phyloP scores from a whole-genome alignment of 1,140 invertebrate species.

The Eumeta japonica region DNA sequence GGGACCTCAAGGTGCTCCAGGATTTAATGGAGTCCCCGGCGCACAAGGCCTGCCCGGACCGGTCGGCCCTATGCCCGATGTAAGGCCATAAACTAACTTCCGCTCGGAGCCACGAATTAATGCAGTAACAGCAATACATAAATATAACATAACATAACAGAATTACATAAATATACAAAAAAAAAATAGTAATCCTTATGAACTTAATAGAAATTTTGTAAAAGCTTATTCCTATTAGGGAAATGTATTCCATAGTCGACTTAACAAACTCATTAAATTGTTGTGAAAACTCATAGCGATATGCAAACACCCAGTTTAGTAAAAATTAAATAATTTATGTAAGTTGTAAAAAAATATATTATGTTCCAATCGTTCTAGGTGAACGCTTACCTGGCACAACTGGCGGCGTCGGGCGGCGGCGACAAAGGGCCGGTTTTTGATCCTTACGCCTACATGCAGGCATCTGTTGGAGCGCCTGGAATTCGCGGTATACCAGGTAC shows the following conservation, averaged over 20 bases:
- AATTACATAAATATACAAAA: too few relatives aligned
- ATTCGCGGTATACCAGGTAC: conserved; percentile 68
- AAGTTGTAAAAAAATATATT: conserved; percentile 7
- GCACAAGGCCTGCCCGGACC: conserved; percentile 68
- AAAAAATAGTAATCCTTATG: too few relatives aligned
- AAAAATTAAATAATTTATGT: neutral
- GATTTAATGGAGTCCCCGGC: conserved; percentile 69
- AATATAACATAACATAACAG: too few relatives aligned
- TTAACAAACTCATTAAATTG: neutral
- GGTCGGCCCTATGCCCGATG: conserved; percentile 73
- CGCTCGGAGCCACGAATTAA: neutral
- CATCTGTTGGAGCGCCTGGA: conserved; percentile 73
- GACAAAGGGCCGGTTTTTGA: conserved; percentile 74
- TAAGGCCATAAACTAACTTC: conserved; percentile 40
- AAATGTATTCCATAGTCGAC: too few relatives aligned
- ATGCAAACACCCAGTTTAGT: neutral
- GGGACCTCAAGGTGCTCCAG: conserved; percentile 65
- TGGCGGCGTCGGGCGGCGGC: conserved; percentile 61
- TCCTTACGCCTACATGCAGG: conserved; percentile 73
- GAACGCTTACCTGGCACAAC: conserved; percentile 38
- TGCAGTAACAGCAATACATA: neutral
- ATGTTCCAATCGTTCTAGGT: conserved; percentile 25
- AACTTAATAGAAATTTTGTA: too few relatives aligned
- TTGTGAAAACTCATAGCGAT: conserved; percentile 3
- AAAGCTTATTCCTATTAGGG: too few relatives aligned